Base-by-base conservation (phyloP, 2,888 invertebrate genomes). In the Troides helena region DNA sequence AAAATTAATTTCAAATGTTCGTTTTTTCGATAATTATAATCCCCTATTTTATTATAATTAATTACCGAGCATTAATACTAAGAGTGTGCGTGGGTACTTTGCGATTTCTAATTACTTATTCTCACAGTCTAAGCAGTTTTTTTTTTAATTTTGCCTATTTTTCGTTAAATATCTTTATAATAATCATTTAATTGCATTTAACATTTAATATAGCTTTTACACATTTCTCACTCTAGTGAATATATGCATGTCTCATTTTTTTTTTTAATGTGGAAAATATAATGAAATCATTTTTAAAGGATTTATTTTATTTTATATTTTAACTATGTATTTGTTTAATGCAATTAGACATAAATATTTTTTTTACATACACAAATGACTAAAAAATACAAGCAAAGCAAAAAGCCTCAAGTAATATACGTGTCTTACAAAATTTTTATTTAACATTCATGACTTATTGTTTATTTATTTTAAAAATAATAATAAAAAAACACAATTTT, bases 11-110 rank as follows among this genome's bases (percentile, higher is more conserved):
- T 17, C 3, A 59, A 59, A 30, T 30, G 4, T 4, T 30, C 5
- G 7, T 8, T 59, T 25, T 72, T 53, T 72, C 72, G 68, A 71
- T 73, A 74, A 73, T 67, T 67, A 72, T 68, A 74, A 65, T 71
- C 71, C 70, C 68, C 67, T 76, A 72, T 72, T 77, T 75, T 78
- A 79, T 72, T 75, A 75, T 76, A 71, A 76, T 75, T 68, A 68
- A 76, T 75, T 68, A 68, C 78, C 66, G 67, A 78, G 76, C 73
- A 75, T 79, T 75, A 74, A 78, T 73, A 73, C 76, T 77, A 78
- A 70, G 75, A 77, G 85, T 87, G 87, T 89, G 89, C 89, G 89
- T 87, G 86, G 80, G 81, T 81, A 73, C 61, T 81, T 82, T 85
- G 84, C 85, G 74, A 77, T 83, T 80, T 80, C 81, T 83, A 75